Percentiles rank a stretch among this genome's conserved stretches.
phyloP scores from a whole-genome alignment of 2,797 vertebrate species.

The Agapornis canus region DNA sequence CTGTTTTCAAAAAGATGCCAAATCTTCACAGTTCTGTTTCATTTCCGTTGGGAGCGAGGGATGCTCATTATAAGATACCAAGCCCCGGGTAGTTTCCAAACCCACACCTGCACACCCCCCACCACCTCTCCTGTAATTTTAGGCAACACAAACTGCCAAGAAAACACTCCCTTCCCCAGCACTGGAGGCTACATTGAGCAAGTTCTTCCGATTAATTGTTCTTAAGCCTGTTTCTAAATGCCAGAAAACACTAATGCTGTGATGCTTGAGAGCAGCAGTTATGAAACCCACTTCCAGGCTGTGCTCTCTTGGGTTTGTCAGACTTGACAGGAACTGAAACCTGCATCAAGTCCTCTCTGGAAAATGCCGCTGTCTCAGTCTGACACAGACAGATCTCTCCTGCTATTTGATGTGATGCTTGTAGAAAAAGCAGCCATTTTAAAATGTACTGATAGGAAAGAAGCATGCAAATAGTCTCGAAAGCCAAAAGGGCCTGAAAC shows the following conservation, averaged over 20 bases:
- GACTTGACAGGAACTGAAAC: background rate
- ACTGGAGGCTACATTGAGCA: conserved; percentile 31
- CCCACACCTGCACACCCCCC: too few species aligned
- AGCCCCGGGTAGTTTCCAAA: background rate
- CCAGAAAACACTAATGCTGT: conserved; percentile 24
- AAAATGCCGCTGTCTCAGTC: background rate
- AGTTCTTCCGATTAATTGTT: conserved; percentile 32
- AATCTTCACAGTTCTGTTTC: background rate
- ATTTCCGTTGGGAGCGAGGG: background rate
- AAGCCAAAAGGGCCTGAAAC: conserved; percentile 42
- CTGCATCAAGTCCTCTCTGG: background rate
- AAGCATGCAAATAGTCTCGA: background rate
- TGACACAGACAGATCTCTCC: background rate
- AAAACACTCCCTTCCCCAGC: background rate
- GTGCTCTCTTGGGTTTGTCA: background rate
- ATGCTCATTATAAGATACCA: background rate
- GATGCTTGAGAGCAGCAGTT: background rate
- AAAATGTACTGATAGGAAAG: conserved; percentile 2
- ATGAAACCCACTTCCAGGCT: background rate
- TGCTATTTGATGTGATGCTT: background rate
- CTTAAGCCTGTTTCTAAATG: conserved; percentile 47
- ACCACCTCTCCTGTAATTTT: background rate
- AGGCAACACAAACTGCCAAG: background rate
- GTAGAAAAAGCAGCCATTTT: conserved; percentile 34
- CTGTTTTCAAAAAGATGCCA: background rate